Percentiles rank a stretch among this genome's conserved stretches.
Conservation (phyloP, 2,888 invertebrate genomes). For the Watsonalla cultraria region DNA sequence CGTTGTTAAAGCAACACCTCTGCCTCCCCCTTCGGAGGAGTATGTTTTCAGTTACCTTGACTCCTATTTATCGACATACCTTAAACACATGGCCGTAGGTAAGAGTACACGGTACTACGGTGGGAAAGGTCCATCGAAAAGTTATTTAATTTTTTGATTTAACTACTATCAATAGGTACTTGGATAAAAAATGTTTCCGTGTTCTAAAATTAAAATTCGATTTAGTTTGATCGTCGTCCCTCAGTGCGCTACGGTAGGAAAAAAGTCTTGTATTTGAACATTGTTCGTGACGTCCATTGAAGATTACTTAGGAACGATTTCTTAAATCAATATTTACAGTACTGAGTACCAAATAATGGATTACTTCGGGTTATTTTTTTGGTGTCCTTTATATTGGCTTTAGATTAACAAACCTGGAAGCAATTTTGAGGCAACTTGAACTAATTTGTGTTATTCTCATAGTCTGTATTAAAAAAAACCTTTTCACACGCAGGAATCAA, state of each 20-base stretch:
- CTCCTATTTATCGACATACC: background rate
- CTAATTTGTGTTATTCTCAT: no score
- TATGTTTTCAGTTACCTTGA: no score
- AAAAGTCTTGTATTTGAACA: conserved; percentile 17
- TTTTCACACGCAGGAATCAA: no score
- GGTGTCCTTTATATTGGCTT: no score
- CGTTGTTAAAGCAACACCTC: no score
- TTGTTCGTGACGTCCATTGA: background rate
- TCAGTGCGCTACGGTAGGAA: conserved; percentile 40
- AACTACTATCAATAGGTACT: background rate
- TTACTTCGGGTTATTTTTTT: background rate
- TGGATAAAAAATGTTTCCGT: conserved; percentile 29
- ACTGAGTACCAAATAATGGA: background rate
- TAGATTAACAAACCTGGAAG: no score
- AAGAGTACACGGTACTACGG: no score
- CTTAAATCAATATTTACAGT: background rate
- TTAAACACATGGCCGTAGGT: background rate
- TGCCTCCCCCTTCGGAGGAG: no score
- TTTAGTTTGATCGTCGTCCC: conserved; percentile 30
- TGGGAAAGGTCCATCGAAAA: background rate
- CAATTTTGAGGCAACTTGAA: no score
- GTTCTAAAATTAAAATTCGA: conserved; percentile 32
- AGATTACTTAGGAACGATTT: background rate
- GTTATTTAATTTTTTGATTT: background rate
- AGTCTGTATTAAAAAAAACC: no score